Percentiles rank a stretch among this genome's conserved stretches.
These are phyloP conservation scores for Ruditapes philippinarum DNA, from an alignment of 1,140 invertebrate species.

Conservation along the genomic window DNA sequence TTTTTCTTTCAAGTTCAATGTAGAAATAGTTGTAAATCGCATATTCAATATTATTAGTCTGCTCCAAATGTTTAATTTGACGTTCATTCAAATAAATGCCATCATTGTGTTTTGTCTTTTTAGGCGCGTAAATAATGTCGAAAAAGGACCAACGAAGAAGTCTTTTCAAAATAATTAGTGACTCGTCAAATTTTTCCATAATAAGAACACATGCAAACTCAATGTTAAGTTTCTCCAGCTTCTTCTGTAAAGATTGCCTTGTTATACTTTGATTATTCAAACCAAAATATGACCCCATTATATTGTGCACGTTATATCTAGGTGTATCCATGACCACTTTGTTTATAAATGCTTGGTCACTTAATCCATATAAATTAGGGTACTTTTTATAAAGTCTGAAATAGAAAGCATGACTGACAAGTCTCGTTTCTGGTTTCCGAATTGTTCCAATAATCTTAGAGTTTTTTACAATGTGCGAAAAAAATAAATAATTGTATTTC, in stretches of 20 bases:
- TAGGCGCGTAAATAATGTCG: not conserved
- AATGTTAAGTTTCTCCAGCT: not conserved
- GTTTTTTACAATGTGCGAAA: not conserved
- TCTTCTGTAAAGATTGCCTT: not conserved
- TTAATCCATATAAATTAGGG: not conserved
- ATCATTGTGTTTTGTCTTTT: not conserved
- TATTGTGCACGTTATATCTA: not conserved
- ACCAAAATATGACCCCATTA: not conserved
- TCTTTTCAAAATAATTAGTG: not conserved
- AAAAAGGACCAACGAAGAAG: not conserved
- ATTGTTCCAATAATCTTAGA: not conserved
- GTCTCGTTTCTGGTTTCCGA: not conserved
- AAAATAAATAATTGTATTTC: not conserved
- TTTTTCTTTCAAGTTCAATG: not conserved
- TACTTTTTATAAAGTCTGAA: not conserved
- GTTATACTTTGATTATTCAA: not conserved
- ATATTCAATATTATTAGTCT: not conserved
- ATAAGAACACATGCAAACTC: not conserved
- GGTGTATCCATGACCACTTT: not conserved
- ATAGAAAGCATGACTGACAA: not conserved
- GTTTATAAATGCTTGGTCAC: not conserved
- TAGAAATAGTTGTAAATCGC: not conserved
- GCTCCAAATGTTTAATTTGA: not conserved
- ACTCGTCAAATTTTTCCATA: constrained; percentile 5
- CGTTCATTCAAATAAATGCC: not conserved